Base-by-base conservation (phyloP, 2,113 vertebrate species). In the Cheirogaleus medius region DNA sequence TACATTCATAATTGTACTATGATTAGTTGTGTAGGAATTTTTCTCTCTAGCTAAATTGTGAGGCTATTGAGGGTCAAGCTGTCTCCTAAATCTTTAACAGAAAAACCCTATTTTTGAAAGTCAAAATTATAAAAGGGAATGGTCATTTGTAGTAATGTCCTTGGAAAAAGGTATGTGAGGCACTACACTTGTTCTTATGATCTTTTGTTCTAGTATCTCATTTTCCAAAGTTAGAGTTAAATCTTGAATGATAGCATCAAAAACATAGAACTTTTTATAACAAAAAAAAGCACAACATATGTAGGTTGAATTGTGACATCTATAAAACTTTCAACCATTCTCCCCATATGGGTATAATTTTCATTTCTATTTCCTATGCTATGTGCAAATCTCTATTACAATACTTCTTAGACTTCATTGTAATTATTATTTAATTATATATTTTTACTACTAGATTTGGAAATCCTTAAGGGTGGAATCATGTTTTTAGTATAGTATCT, bases 111-210 rank as follows among this genome's bases (percentile, higher is more conserved):
- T 76, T 73, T 94, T 60, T 27, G 9, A 39, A 18, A 73, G 8
- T 86, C 6, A 95, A 37, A 95, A 90, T 29, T 18, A 18, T 93
- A 94, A 96, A 94, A 80, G 47, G 2, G 52, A 90, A 90, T 29
- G 10, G 23, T 66, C 11, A 76, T 0, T 82, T 90, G 18, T 5
- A 76, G n/a, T 83, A 47, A 73, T 44, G 4, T 56, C 34, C 56
- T 85, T 89, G 44, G 49, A 20, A 88, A 47, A 68, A 49, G 15
- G 0, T 39, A 32, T 56, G 5, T 86, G 52, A 94, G n/a, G 13
- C 37, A 20, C 17, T 91, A 10, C 6, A 60, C 54, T 12, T 95
- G 5, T 76, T 34, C 42, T 96, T 88, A 81, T 73, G 34, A 73
- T 64, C 17, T 29, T 90, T 39, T 73, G 21, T 89, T 94, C 12